These are phyloP conservation scores for Lynx canadensis DNA, from an alignment of 2,113 vertebrate genomes.

Conservation along the genomic window DNA sequence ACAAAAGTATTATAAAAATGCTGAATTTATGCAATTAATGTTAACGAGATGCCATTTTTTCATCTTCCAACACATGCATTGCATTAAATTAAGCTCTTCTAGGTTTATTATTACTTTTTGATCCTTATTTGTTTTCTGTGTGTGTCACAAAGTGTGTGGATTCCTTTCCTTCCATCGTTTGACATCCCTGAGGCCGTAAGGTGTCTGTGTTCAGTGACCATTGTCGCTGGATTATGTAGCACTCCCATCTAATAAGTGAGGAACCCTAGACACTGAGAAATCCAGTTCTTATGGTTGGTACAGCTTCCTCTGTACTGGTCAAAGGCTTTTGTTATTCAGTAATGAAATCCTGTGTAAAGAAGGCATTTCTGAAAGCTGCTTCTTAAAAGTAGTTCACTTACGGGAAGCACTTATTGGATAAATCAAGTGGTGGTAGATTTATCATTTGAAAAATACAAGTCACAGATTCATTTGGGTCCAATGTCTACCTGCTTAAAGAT, in stretches of 20 bases:
- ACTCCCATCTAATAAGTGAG: accelerated
- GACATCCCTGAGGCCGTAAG: not conserved
- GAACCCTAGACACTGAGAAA: not conserved
- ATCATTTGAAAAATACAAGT: not conserved
- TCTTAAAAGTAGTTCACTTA: not conserved
- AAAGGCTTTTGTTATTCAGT: not conserved
- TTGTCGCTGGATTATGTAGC: not conserved
- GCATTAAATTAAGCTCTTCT: not conserved
- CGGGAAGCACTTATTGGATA: not conserved
- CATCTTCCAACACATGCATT: not conserved
- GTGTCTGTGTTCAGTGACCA: not conserved
- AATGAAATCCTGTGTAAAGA: not conserved
- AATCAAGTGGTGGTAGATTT: not conserved
- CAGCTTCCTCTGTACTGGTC: not conserved
- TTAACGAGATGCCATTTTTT: not conserved
- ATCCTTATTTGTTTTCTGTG: not conserved
- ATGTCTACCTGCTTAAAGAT: not conserved
- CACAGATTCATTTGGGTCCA: not conserved
- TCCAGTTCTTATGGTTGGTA: too few relatives aligned
- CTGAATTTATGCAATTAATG: constrained; percentile 16
- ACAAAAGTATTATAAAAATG: constrained; percentile 30
- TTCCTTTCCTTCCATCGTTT: not conserved
- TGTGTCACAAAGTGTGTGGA: not conserved
- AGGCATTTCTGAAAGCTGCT: not conserved
- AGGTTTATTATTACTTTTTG: not conserved